A percentile compares a stretch with the other conserved stretches of the same genome.
Conservation (phyloP, 2,113 vertebrate species). For the Scomber colias region DNA sequence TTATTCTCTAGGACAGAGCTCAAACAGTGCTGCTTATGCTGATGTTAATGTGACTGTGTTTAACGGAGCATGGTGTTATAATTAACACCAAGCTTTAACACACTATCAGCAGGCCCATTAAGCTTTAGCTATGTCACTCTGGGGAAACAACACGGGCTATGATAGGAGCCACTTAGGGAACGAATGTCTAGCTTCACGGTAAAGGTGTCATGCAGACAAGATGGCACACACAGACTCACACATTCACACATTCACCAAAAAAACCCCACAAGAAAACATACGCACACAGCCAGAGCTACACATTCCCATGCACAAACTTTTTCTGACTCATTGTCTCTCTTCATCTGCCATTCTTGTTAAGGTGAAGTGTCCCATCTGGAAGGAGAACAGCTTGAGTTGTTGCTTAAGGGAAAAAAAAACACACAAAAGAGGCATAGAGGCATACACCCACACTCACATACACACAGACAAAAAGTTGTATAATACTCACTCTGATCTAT, state of each 20-base stretch:
- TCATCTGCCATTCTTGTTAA: conserved; percentile 59
- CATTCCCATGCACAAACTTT: conserved; percentile 43
- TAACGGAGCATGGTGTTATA: conserved; percentile 72
- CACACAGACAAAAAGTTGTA: conserved; percentile 2
- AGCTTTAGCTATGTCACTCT: conserved; percentile 71
- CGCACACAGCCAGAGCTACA: conserved; percentile 19
- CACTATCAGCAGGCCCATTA: conserved; percentile 74
- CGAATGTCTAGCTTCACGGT: conserved; percentile 33
- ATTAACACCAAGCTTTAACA: conserved; percentile 76
- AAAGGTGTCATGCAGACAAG: conserved; percentile 26
- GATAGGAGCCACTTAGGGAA: conserved; percentile 58
- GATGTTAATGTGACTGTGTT: conserved; percentile 66
- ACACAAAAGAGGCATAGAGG: background rate
- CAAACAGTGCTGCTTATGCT: conserved; percentile 41
- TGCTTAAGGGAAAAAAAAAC: too few species aligned
- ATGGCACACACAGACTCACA: background rate
- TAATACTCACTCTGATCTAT: conserved; percentile 41
- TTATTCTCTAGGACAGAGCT: conserved; percentile 27
- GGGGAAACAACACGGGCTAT: conserved; percentile 58
- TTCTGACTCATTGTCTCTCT: conserved; percentile 34
- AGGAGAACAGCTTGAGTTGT: conserved; percentile 54
- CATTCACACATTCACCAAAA: background rate
- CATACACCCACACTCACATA: background rate
- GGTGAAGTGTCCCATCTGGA: conserved; percentile 68
- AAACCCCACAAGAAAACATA: background rate